Percentiles rank a stretch among this genome's conserved stretches.
Conservation (phyloP, 2,797 vertebrate species). For the Sarcophilus harrisii region DNA sequence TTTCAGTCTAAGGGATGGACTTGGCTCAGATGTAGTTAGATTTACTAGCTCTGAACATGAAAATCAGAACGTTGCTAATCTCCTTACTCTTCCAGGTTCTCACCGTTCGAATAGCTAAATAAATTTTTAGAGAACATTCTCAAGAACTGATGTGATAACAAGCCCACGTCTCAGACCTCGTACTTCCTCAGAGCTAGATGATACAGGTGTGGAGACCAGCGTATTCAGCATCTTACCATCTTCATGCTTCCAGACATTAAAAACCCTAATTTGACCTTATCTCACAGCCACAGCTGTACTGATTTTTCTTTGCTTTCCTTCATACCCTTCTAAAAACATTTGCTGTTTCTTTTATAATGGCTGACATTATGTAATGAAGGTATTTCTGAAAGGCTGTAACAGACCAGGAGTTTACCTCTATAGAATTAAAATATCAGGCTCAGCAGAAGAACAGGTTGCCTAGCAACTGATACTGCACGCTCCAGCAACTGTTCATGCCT, state of each 20-base stretch:
- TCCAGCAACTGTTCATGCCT: conserved; percentile 67
- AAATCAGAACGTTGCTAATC: conserved; percentile 77
- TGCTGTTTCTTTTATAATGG: conserved; percentile 71
- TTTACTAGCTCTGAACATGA: conserved; percentile 62
- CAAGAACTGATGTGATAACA: conserved; percentile 60
- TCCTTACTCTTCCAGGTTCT: conserved; percentile 64
- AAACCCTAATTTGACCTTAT: conserved; percentile 78
- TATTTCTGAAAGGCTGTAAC: conserved; percentile 64
- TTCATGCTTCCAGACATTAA: conserved; percentile 50
- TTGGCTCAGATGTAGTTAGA: conserved; percentile 60
- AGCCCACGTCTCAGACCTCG: conserved; percentile 65
- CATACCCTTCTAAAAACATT: conserved; percentile 56
- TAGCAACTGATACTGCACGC: conserved; percentile 81
- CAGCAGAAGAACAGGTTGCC: conserved; percentile 79
- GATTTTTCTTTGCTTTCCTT: conserved; percentile 75
- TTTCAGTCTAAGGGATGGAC: conserved; percentile 67
- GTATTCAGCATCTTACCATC: conserved; percentile 71
- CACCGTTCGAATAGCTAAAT: conserved; percentile 24
- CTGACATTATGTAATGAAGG: conserved; percentile 72
- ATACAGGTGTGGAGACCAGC: conserved; percentile 46
- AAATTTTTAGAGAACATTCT: conserved; percentile 73
- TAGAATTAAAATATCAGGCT: conserved; percentile 78
- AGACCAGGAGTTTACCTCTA: conserved; percentile 74
- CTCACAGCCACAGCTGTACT: conserved; percentile 69
- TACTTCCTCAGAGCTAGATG: conserved; percentile 67